Evolutionary conservation across 2,797 vertebrate genomes (phyloP).

Genomic region (Fistularia tabacaria): DNA sequence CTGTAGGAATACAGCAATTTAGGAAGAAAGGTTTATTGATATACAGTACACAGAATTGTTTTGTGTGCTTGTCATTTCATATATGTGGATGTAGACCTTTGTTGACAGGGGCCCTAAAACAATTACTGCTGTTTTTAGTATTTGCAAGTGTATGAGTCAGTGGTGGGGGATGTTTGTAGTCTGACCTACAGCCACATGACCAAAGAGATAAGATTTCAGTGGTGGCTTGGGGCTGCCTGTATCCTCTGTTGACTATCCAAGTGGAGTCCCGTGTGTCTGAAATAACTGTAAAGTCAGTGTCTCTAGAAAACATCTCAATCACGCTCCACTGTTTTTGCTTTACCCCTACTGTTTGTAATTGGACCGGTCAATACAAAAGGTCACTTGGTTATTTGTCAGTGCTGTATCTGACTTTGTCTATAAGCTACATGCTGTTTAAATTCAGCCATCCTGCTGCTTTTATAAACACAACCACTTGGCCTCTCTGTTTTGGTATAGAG

Average conservation of each 20-base stretch:
- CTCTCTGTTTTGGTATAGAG: conserved; percentile 23
- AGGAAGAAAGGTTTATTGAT: no score
- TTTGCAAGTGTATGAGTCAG: conserved; percentile 16
- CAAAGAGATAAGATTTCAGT: conserved; percentile 67
- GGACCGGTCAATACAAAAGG: conserved; percentile 26
- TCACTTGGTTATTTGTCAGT: conserved; percentile 33
- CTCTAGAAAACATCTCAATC: conserved; percentile 17
- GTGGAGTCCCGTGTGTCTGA: conserved; percentile 30
- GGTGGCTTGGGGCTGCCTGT: conserved; percentile 49
- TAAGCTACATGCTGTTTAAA: conserved; percentile 28
- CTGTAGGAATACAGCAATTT: no score
- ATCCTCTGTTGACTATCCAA: conserved; percentile 48
- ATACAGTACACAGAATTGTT: neutral
- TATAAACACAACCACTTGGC: conserved; percentile 21
- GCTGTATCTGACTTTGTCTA: conserved; percentile 7
- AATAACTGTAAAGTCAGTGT: conserved; percentile 21
- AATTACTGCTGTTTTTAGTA: conserved; percentile 1
- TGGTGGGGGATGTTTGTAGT: conserved; percentile 46
- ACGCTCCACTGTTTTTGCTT: conserved; percentile 19
- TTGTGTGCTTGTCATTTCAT: neutral
- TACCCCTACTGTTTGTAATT: conserved; percentile 23
- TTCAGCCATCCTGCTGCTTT: conserved; percentile 28
- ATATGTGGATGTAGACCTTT: neutral
- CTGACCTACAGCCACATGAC: conserved; percentile 61
- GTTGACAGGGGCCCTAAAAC: neutral